A percentile compares a stretch with the other conserved stretches of the same genome.
These are phyloP conservation scores for Sapayoa aenigma DNA, from an alignment of 2,113 vertebrate genomes.

Conservation along the genomic window DNA sequence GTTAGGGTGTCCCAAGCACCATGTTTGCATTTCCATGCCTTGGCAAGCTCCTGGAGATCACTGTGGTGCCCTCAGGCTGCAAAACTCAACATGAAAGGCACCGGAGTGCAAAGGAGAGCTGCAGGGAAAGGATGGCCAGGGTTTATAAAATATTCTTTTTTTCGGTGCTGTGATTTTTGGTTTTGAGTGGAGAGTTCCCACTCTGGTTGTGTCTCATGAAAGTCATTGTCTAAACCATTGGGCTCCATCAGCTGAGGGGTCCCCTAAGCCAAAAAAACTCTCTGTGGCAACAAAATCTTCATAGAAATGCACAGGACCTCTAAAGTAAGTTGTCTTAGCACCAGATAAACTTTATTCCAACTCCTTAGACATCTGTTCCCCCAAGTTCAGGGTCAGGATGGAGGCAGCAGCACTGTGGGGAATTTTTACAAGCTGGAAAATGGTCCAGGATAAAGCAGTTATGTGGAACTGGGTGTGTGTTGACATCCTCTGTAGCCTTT, in stretches of 20 bases:
- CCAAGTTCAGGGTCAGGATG: neutral
- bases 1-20: neutral
- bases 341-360: neutral
- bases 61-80: neutral
- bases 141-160: neutral
- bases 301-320: neutral
- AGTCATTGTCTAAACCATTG: neutral
- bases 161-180: neutral
- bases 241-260: neutral
- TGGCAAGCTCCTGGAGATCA: neutral
- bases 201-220: neutral
- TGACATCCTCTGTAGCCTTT: neutral
- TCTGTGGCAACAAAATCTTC: neutral
- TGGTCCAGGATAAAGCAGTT: neutral
- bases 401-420: accelerated
- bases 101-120: neutral
- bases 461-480: neutral
- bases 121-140: neutral
- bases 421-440: neutral
- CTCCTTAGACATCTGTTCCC: accelerated
- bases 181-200: neutral
- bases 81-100: neutral
- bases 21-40: neutral
- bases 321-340: neutral
- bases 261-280: neutral